A percentile compares a stretch with the other conserved stretches of the same genome.
These are phyloP conservation scores for Leptura quadrifasciata DNA, from an alignment of 2,888 invertebrate species.

Conservation along the genomic window DNA sequence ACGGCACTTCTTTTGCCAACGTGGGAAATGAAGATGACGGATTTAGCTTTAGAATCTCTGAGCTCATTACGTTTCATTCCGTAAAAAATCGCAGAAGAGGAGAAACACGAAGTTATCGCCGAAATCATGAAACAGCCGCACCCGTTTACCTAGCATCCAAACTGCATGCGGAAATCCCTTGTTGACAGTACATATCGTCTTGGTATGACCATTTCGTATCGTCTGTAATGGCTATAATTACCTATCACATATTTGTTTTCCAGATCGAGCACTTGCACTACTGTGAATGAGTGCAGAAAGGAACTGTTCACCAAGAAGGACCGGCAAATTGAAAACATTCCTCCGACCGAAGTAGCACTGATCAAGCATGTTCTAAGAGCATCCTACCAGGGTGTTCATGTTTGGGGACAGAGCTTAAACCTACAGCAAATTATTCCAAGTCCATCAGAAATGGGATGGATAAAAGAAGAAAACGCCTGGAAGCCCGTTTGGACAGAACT, in stretches of 20 bases:
- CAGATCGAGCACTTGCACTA: no score
- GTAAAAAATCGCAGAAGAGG: neutral
- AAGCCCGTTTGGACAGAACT: constrained; percentile 1
- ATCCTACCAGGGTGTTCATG: neutral
- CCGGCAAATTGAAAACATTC: neutral
- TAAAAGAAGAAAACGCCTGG: neutral
- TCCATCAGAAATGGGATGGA: no score
- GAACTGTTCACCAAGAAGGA: constrained; percentile 1
- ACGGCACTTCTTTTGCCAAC: constrained; percentile 2
- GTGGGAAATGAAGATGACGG: constrained; percentile 1
- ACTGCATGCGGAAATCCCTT: no score
- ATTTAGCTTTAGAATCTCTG: neutral
- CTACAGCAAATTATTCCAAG: neutral
- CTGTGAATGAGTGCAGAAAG: no score
- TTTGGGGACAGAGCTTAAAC: neutral
- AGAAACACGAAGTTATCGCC: neutral
- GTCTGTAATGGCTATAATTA: no score
- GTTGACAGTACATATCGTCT: no score
- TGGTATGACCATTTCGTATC: no score
- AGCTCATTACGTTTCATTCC: neutral
- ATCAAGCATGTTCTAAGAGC: constrained; percentile 4
- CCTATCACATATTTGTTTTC: no score
- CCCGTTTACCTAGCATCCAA: neutral
- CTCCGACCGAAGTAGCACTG: neutral
- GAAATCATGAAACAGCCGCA: neutral